Conservation (phyloP, 1,140 invertebrate species). For the Pollicipes pollicipes region DNA sequence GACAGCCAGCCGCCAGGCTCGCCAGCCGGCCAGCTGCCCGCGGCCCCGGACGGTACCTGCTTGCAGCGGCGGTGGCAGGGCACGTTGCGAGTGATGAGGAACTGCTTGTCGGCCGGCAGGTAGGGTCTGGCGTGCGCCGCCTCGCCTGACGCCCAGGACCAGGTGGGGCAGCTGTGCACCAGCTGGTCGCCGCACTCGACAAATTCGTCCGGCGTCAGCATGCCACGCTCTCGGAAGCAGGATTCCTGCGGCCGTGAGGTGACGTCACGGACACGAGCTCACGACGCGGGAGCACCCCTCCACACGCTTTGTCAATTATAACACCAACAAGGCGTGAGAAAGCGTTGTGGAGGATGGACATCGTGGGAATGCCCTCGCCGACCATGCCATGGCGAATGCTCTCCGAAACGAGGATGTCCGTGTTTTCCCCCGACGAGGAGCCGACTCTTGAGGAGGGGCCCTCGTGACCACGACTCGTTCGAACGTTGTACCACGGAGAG, state of each 20-base stretch:
- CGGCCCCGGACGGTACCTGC: no score
- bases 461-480: no score
- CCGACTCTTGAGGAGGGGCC: no score
- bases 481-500: no score
- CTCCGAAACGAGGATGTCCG: no score
- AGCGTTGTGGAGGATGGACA: neutral
- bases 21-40: no score
- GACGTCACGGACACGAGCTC: constrained; percentile 18
- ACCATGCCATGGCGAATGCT: no score
- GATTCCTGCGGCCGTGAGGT: no score
- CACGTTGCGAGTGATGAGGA: constrained; percentile 89
- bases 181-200: constrained; percentile 93
- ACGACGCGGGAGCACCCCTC: constrained; percentile 1
- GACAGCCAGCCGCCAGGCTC: no score
- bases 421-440: no score
- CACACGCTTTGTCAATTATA: constrained; percentile 2
- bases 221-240: constrained; percentile 95
- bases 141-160: constrained; percentile 81
- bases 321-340: neutral
- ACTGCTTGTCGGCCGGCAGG: constrained; percentile 88
- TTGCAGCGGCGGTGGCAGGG: constrained; percentile 84
- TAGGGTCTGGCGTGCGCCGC: constrained; percentile 40
- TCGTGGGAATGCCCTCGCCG: neutral
- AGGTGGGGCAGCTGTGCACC: constrained; percentile 97
- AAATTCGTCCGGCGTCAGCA: constrained; percentile 85